Conservation (phyloP, 2,113 vertebrate genomes). For the Rostratula benghalensis region DNA sequence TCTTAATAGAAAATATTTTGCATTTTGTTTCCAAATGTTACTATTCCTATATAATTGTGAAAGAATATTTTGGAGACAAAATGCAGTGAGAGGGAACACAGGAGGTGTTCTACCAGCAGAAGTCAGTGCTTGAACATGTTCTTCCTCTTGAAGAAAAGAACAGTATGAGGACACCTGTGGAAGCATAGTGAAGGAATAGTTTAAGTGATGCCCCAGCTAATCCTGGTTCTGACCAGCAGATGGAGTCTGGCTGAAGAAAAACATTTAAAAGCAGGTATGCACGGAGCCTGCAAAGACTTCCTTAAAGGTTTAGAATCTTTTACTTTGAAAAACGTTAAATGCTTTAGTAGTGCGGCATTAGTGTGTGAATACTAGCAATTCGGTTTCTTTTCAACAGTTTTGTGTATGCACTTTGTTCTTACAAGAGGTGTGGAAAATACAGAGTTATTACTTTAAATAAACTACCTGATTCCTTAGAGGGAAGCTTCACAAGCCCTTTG, state of each 20-base stretch:
- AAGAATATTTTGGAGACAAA: background rate
- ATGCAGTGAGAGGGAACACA: background rate
- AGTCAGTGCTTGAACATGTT: background rate
- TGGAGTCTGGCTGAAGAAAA: background rate
- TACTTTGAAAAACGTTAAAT: background rate
- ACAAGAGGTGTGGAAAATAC: fast-evolving
- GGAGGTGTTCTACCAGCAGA: background rate
- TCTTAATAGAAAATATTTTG: background rate
- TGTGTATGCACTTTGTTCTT: background rate
- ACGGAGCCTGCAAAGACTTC: background rate
- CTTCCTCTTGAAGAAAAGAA: background rate
- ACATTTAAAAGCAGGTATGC: background rate
- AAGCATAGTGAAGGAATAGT: background rate
- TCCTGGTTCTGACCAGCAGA: background rate
- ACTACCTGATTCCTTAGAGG: background rate
- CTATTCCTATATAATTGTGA: background rate
- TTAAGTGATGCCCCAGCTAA: background rate
- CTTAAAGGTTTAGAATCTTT: background rate
- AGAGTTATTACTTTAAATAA: background rate
- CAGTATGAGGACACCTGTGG: background rate
- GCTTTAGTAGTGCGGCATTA: background rate
- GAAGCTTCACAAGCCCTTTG: background rate
- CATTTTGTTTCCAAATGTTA: background rate
- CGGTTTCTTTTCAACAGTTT: background rate
- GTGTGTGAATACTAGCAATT: background rate